Conservation (phyloP, 2,888 invertebrate species). For the Ormyrus rosae region DNA sequence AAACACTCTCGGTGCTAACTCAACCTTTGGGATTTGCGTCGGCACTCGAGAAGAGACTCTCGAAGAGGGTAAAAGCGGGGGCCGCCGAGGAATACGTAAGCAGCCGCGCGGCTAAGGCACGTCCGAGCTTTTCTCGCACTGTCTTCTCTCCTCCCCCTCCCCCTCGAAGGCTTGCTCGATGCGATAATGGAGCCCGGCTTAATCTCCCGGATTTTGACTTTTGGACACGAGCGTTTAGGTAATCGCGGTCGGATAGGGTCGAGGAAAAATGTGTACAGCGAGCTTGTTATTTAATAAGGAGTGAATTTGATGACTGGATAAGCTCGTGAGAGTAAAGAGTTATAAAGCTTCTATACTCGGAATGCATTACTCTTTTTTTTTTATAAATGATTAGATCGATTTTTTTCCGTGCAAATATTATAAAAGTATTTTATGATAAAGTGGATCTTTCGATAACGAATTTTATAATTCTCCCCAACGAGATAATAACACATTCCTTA, state of each 20-base stretch:
- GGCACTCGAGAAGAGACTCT: conserved; percentile 48
- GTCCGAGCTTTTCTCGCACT: conserved; percentile 24
- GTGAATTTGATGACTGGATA: too few relatives aligned
- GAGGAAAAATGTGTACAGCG: neutral
- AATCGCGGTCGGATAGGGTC: neutral
- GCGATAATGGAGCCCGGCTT: conserved; percentile 22
- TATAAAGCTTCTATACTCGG: too few relatives aligned
- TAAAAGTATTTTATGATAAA: too few relatives aligned
- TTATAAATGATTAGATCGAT: too few relatives aligned
- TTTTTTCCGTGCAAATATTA: too few relatives aligned
- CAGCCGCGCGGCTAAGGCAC: conserved; percentile 26
- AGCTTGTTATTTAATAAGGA: too few relatives aligned
- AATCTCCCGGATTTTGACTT: conserved; percentile 27
- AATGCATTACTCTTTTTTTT: too few relatives aligned
- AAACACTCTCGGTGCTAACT: conserved; percentile 54
- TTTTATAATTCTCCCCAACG: too few relatives aligned
- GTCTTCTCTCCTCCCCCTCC: neutral
- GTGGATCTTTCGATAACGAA: too few relatives aligned
- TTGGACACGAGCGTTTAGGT: neutral
- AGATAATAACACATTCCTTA: too few relatives aligned
- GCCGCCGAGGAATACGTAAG: conserved; percentile 36
- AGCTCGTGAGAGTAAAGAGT: too few relatives aligned
- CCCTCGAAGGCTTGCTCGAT: neutral
- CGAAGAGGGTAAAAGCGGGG: conserved; percentile 40
- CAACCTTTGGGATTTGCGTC: conserved; percentile 55